Evolutionary conservation across 2,113 vertebrate species (phyloP), one percentile per base, ranked within the genome.

Genomic region (Stigmatopora nigra): DNA sequence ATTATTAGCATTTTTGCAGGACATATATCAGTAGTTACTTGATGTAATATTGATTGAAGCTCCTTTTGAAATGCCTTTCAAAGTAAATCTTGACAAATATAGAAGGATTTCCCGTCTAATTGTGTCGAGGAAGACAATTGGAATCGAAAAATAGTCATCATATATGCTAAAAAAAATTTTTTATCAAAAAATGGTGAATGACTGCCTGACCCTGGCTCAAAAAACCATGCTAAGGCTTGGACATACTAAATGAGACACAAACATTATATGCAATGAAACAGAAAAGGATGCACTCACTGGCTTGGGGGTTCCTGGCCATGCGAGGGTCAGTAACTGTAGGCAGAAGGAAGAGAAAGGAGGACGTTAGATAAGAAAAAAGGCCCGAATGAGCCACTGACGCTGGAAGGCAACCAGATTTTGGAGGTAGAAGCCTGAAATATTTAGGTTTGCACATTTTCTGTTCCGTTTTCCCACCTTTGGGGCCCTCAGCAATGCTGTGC

Each of bases 301-400:
- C 81, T 78, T 53, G 76, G 51, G 91, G 90, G 69, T 81, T 80
- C 78, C 76, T 87, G 73, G 82, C 89, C 89, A 91, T 83, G 66
- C 91, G 86, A 38, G 82, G 56, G 73, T 92, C 91, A 35, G 89
- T 89, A 64, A 13, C 91, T 92, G 80, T 22, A 84, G 68, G 77
- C 45, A 70, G 46, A 64, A 66, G 64, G 62, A 46, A 14, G 9
- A 22, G 52, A 45, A 15, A 36, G 22, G 63, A 63, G 49, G 55
- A 62, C 12, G 36, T 77, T 55, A 65, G 64, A 72, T 68, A 68
- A 67, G 0, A 68, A 76, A 58, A 68, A 73, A 83, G 67, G 78
- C 78, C 75, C 77, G 77, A 82, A 74, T 70, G 58, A 72, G 72
- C 81, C 74, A 78, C 72, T 60, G 70, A 83, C 76, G 60, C 79